phyloP scores from a whole-genome alignment of 2,113 vertebrate genomes.

The Bos taurus region ARS-UCD2.0 NC_037330.1:39735001-39735500 shows the following conservation, averaged over 20 bases:
- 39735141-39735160: background rate
- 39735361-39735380: background rate
- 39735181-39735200: background rate
- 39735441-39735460: background rate
- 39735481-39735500: background rate
- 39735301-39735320: background rate
- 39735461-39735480: background rate
- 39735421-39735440: background rate
- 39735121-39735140: background rate
- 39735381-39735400: background rate
- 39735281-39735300: background rate
- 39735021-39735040: background rate
- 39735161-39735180: background rate
- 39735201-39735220: background rate
- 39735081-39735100: background rate
- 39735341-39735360: background rate
- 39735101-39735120: background rate
- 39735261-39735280: background rate
- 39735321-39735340: background rate
- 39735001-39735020: background rate
- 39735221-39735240: background rate
- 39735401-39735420: background rate
- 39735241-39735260: background rate
- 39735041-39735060: background rate
- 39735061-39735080: background rate